These are phyloP conservation scores for Trichonephila inaurata DNA, from an alignment of 1,140 invertebrate species.

Conservation along the genomic window DNA sequence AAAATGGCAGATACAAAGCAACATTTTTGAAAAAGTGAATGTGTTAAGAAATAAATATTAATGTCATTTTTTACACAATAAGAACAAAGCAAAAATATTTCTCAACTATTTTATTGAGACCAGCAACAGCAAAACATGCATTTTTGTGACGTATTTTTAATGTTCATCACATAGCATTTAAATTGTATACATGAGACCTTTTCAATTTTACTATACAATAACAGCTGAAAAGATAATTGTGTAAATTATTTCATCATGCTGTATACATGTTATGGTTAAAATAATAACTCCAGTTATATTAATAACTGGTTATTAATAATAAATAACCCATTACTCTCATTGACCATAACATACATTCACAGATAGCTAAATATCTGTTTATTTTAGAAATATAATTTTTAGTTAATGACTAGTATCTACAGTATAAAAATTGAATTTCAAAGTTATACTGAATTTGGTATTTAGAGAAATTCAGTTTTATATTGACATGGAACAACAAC, in stretches of 20 bases:
- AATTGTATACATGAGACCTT: background rate
- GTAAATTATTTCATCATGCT: background rate
- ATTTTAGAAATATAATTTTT: background rate
- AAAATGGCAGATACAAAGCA: too few relatives aligned
- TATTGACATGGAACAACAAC: background rate
- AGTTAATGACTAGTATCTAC: background rate
- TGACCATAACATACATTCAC: background rate
- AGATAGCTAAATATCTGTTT: background rate
- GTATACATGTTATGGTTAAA: too few relatives aligned
- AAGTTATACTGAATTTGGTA: background rate
- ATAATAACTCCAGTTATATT: too few relatives aligned
- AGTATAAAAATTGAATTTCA: conserved; percentile 27
- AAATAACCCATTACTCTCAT: too few relatives aligned
- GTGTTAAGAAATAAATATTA: too few relatives aligned
- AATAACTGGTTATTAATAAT: too few relatives aligned
- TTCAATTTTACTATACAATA: background rate
- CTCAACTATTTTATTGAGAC: background rate
- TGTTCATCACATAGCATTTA: background rate
- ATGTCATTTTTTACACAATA: too few relatives aligned
- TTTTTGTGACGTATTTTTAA: background rate
- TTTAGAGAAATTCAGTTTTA: background rate
- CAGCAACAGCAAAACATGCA: conserved; percentile 8
- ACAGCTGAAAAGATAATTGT: background rate
- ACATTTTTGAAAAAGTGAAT: too few relatives aligned
- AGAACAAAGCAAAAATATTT: background rate